A percentile compares a stretch with the other conserved stretches of the same genome.
phyloP scores from a whole-genome alignment of 2,113 vertebrate genomes.

The Pandion haliaetus region DNA sequence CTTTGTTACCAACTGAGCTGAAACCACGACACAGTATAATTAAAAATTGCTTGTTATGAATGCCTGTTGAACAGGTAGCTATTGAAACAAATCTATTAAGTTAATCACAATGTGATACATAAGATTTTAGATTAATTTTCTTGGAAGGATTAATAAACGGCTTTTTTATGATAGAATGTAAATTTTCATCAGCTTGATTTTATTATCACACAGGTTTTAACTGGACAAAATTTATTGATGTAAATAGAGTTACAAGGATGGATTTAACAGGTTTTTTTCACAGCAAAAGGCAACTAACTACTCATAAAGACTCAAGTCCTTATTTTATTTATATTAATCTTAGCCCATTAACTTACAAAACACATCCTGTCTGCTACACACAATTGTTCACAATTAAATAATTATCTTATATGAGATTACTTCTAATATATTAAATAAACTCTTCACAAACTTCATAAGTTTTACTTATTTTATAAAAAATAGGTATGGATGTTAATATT shows the following conservation, averaged over 20 bases:
- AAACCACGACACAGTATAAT: too few relatives aligned
- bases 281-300: not conserved
- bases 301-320: not conserved
- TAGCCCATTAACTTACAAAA: not conserved
- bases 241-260: not conserved
- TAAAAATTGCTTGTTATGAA: not conserved
- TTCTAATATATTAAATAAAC: not conserved
- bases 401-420: not conserved
- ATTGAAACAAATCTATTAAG: not conserved
- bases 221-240: not conserved
- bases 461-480: not conserved
- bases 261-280: not conserved
- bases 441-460: not conserved
- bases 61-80: not conserved
- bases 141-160: not conserved
- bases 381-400: not conserved
- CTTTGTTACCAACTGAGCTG: too few relatives aligned
- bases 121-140: not conserved
- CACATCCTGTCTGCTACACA: not conserved
- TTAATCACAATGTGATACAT: not conserved
- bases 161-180: not conserved
- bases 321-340: not conserved
- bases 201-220: not conserved
- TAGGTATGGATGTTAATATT: not conserved
- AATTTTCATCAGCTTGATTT: not conserved